Conservation (phyloP, 2,797 vertebrate genomes). For the Pseudochromis fuscus region DNA sequence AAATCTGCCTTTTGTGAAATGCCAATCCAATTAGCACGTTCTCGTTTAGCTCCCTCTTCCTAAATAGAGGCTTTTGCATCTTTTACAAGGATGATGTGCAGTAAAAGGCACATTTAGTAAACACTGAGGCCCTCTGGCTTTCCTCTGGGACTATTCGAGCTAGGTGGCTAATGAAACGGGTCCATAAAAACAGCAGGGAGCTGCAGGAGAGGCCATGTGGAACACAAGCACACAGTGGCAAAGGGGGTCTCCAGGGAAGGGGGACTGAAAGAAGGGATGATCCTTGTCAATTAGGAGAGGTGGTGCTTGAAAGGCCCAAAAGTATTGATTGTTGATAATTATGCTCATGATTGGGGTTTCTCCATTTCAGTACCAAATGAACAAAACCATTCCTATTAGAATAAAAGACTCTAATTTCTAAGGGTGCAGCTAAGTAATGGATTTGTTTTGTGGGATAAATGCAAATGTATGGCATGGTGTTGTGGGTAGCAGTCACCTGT, state of each 20-base stretch:
- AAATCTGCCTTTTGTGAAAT: constrained; percentile 84
- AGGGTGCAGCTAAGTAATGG: too few species aligned
- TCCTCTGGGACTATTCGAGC: constrained; percentile 74
- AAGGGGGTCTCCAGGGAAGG: constrained; percentile 47
- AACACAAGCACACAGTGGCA: constrained; percentile 36
- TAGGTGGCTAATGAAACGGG: constrained; percentile 79
- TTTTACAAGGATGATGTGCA: constrained; percentile 76
- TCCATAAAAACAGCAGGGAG: constrained; percentile 60
- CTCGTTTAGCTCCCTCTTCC: constrained; percentile 66
- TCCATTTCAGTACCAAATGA: too few species aligned
- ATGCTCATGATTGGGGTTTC: constrained; percentile 30
- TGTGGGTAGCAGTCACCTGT: too few species aligned
- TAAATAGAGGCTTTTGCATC: constrained; percentile 78
- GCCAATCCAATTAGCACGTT: constrained; percentile 82
- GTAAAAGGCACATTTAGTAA: constrained; percentile 80
- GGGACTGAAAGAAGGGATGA: constrained; percentile 29
- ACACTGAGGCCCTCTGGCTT: constrained; percentile 66
- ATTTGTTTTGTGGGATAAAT: too few species aligned
- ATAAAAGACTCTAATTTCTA: not conserved
- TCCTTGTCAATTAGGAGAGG: constrained; percentile 36
- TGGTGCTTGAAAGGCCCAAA: constrained; percentile 29
- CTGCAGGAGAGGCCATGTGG: constrained; percentile 38
- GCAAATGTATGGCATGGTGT: too few species aligned
- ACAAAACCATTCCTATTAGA: too few species aligned
- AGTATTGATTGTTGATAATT: constrained; percentile 58